Percentiles rank a stretch among this genome's conserved stretches.
These are phyloP conservation scores for Brachionus rotundiformis DNA, from an alignment of 1,140 invertebrate species.

Conservation along the genomic window DNA sequence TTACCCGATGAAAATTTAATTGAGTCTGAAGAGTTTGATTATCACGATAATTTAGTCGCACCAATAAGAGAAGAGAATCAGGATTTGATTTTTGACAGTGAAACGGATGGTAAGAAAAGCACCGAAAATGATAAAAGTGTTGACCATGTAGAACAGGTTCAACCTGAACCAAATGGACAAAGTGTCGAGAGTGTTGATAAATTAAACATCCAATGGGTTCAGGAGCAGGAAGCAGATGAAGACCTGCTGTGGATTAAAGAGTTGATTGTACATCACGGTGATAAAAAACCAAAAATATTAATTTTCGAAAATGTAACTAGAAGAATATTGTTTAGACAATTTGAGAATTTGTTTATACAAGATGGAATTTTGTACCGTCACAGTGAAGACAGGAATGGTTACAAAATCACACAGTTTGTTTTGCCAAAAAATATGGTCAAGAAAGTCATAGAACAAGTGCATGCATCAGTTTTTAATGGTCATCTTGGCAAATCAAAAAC, in stretches of 20 bases:
- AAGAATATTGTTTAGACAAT: constrained; percentile 25
- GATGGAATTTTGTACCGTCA: not conserved
- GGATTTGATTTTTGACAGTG: not conserved
- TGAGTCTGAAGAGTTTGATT: constrained; percentile 11
- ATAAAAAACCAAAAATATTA: constrained; percentile 37
- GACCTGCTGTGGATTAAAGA: not conserved
- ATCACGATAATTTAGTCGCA: not conserved
- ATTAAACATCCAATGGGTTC: not conserved
- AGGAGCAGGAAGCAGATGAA: no score
- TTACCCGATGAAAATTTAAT: not conserved
- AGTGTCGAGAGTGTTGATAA: not conserved
- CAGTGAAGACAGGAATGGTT: not conserved
- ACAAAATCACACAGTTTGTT: not conserved
- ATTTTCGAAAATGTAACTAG: constrained; percentile 22
- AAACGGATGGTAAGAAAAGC: not conserved
- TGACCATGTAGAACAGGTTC: not conserved
- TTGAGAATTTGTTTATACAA: constrained; percentile 7
- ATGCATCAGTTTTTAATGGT: not conserved
- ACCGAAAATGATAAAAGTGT: not conserved
- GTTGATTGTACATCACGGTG: not conserved
- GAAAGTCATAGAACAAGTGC: not conserved
- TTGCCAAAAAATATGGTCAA: not conserved
- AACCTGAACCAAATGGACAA: not conserved
- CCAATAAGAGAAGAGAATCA: constrained; percentile 10
- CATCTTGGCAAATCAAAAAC: not conserved